Evolutionary conservation across 2,797 vertebrate genomes (phyloP).

Genomic region (Myripristis murdjan): DNA sequence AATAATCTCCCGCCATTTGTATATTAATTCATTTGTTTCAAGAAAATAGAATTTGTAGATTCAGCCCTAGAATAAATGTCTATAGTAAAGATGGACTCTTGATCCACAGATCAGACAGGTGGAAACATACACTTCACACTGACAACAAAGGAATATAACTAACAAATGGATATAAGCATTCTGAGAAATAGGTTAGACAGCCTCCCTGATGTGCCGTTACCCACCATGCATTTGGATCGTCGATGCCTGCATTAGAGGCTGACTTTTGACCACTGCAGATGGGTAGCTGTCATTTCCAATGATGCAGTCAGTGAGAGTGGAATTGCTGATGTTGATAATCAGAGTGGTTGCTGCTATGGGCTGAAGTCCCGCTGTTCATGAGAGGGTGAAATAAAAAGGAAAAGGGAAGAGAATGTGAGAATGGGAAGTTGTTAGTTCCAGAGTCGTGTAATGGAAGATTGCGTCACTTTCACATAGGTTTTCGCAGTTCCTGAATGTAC

Average conservation of each 20-base stretch:
- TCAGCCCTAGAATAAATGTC: too few relatives aligned
- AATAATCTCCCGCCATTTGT: too few relatives aligned
- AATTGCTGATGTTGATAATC: slow-evolving; percentile 85
- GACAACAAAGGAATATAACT: too few relatives aligned
- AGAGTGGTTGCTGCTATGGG: slow-evolving; percentile 56
- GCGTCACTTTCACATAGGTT: slow-evolving; percentile 6
- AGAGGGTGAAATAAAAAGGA: not conserved
- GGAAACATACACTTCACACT: too few relatives aligned
- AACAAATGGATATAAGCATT: too few relatives aligned
- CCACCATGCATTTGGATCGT: slow-evolving; percentile 36
- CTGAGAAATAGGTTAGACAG: too few relatives aligned
- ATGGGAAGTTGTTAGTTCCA: slow-evolving; percentile 60
- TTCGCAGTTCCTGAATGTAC: not conserved
- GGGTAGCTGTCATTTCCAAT: slow-evolving; percentile 70
- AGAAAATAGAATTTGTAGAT: too few relatives aligned
- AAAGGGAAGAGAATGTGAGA: slow-evolving; percentile 54
- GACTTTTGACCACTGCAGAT: slow-evolving; percentile 47
- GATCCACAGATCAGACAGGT: too few relatives aligned
- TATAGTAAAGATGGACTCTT: too few relatives aligned
- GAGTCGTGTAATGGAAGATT: slow-evolving; percentile 27
- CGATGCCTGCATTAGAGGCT: slow-evolving; percentile 47
- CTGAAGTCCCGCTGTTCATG: slow-evolving; percentile 15
- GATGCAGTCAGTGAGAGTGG: slow-evolving; percentile 79
- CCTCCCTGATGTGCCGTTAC: slow-evolving; percentile 23
- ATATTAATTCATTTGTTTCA: too few relatives aligned